These are phyloP conservation scores for Pheucticus melanocephalus DNA, from an alignment of 2,113 vertebrate genomes.

Conservation along the genomic window DNA sequence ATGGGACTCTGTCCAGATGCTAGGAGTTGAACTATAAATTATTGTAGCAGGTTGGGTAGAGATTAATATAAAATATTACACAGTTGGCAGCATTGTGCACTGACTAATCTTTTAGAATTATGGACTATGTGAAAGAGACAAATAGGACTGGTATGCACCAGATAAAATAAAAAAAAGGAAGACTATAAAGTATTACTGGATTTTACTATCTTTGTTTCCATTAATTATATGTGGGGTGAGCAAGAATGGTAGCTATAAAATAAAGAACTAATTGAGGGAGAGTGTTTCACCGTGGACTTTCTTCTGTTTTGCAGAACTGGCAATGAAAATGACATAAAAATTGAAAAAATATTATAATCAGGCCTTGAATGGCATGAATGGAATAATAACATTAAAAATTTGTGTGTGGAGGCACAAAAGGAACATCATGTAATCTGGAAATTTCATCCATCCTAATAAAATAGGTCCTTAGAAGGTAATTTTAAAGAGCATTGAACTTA, in stretches of 20 bases:
- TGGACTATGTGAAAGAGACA: not conserved
- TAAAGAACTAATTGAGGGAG: not conserved
- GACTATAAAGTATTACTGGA: not conserved
- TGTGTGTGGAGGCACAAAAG: not conserved
- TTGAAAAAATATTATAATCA: not conserved
- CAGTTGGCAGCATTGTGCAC: not conserved
- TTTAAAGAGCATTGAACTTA: not conserved
- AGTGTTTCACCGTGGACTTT: not conserved
- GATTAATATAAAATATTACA: not conserved
- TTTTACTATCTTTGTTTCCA: not conserved
- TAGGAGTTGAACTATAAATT: not conserved
- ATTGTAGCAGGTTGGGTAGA: not conserved
- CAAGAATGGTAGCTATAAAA: not conserved
- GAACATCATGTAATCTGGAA: not conserved
- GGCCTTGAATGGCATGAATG: not conserved
- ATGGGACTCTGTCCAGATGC: not conserved
- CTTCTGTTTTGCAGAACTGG: not conserved
- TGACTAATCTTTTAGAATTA: not conserved
- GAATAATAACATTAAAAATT: not conserved
- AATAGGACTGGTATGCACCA: not conserved
- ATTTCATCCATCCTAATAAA: not conserved
- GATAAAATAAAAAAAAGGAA: not conserved
- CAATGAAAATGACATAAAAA: not conserved
- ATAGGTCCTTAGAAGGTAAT: not conserved
- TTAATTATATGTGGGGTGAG: not conserved